phyloP scores from a whole-genome alignment of 1,140 invertebrate species.

The Diorhabda elongata region DNA sequence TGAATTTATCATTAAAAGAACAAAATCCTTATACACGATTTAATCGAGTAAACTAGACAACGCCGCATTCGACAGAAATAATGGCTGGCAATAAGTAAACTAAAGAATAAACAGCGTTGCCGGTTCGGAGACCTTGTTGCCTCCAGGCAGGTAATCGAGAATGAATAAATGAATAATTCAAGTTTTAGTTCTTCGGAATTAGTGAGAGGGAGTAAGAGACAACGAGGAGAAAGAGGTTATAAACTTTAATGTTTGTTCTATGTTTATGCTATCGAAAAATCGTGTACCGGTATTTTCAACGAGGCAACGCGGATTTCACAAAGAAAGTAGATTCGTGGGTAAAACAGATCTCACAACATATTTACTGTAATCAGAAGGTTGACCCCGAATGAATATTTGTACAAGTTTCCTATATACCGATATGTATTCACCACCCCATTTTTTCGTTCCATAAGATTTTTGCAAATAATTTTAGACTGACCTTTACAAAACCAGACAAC shows the following conservation, averaged over 20 bases:
- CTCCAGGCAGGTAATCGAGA: background rate
- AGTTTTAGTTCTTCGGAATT: background rate
- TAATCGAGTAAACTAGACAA: background rate
- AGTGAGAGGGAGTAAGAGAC: background rate
- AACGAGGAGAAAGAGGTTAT: background rate
- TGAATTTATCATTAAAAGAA: background rate
- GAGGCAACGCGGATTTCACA: background rate
- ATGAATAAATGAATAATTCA: background rate
- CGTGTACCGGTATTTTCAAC: background rate
- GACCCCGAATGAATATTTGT: background rate
- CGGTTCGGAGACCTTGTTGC: background rate
- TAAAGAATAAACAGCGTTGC: background rate
- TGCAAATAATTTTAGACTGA: too few species aligned
- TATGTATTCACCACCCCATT: too few species aligned
- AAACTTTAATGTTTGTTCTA: background rate
- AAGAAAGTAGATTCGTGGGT: background rate
- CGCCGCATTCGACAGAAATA: background rate
- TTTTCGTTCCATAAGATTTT: too few species aligned
- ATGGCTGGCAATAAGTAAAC: background rate
- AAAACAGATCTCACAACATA: background rate
- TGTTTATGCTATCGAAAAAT: conserved; percentile 1
- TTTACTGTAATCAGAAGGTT: background rate
- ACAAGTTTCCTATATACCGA: background rate
- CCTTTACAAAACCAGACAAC: too few species aligned
- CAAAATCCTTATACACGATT: background rate